Conservation (phyloP, 2,113 vertebrate species). For the Ophiodon elongatus region DNA sequence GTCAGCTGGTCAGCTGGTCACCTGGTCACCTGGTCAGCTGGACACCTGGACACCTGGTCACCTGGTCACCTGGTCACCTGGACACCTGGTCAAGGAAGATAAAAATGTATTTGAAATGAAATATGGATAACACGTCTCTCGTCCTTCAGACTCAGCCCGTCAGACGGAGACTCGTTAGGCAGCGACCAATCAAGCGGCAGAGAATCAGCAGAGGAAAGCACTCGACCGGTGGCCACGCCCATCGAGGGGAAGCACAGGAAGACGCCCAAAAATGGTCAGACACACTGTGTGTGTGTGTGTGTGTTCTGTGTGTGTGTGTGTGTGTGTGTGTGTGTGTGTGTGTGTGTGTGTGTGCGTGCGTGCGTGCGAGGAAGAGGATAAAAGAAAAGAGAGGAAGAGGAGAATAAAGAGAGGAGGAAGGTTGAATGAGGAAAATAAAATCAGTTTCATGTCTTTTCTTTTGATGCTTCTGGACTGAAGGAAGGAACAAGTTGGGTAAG, state of each 20-base stretch:
- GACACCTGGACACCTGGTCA: no score
- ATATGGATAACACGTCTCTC: no score
- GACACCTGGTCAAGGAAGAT: no score
- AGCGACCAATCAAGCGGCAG: slow-evolving; percentile 94
- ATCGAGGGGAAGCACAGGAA: slow-evolving; percentile 87
- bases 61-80: no score
- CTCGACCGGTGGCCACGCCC: slow-evolving; percentile 81
- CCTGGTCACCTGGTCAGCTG: no score
- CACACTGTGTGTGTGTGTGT: not conserved
- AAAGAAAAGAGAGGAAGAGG: no score
- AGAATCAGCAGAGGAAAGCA: slow-evolving; percentile 90
- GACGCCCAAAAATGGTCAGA: slow-evolving; percentile 87
- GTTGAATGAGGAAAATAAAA: not conserved
- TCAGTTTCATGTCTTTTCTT: slow-evolving; percentile 3
- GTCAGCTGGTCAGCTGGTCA: no score
- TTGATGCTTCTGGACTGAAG: slow-evolving; percentile 45
- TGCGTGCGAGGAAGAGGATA: no score
- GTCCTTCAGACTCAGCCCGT: slow-evolving; percentile 89
- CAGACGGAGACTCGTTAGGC: slow-evolving; percentile 93
- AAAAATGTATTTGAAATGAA: no score
- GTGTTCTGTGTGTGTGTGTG: slow-evolving; percentile 6
- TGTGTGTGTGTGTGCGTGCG: no score
- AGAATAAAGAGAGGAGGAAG: no score
- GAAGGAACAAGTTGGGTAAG: slow-evolving; percentile 72
- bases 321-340: not conserved